These are phyloP conservation scores for Tonatia bakeri DNA, from an alignment of 2,113 vertebrate genomes.

Conservation along the genomic window DNA sequence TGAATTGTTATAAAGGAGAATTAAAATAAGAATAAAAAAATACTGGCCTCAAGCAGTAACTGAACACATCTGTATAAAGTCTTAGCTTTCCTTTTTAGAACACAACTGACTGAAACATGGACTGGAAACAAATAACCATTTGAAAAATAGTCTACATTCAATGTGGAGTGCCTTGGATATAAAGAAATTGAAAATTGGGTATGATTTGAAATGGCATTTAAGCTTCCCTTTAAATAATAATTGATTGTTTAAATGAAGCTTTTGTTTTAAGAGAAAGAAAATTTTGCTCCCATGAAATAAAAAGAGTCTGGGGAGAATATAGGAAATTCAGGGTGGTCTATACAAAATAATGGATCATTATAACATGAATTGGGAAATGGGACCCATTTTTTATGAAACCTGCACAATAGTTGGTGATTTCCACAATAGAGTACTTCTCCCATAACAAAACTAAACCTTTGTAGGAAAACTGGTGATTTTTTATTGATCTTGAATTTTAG, in stretches of 20 bases:
- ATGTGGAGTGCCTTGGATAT: not conserved
- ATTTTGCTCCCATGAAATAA: not conserved
- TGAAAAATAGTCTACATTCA: not conserved
- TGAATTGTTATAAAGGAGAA: not conserved
- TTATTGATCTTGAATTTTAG: slow-evolving; percentile 9
- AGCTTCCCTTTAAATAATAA: slow-evolving; percentile 41
- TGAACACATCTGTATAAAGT: not conserved
- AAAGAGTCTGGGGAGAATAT: slow-evolving; percentile 22
- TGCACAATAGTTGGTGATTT: not conserved
- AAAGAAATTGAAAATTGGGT: slow-evolving; percentile 24
- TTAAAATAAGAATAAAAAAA: slow-evolving; percentile 19
- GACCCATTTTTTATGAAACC: not conserved
- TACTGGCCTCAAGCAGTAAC: not conserved
- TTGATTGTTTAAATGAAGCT: slow-evolving; percentile 53
- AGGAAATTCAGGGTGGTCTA: slow-evolving; percentile 41
- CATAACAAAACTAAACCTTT: not conserved
- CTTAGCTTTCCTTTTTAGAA: not conserved
- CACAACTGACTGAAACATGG: not conserved
- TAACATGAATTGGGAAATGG: not conserved
- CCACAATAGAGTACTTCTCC: not conserved
- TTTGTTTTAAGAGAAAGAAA: slow-evolving; percentile 29
- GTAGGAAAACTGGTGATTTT: not conserved
- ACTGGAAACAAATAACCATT: not conserved
- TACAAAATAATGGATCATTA: slow-evolving; percentile 9
- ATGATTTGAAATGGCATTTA: slow-evolving; percentile 40